Evolutionary conservation across 2,888 invertebrate species (phyloP).

Genomic region (Catocala sponsa): DNA sequence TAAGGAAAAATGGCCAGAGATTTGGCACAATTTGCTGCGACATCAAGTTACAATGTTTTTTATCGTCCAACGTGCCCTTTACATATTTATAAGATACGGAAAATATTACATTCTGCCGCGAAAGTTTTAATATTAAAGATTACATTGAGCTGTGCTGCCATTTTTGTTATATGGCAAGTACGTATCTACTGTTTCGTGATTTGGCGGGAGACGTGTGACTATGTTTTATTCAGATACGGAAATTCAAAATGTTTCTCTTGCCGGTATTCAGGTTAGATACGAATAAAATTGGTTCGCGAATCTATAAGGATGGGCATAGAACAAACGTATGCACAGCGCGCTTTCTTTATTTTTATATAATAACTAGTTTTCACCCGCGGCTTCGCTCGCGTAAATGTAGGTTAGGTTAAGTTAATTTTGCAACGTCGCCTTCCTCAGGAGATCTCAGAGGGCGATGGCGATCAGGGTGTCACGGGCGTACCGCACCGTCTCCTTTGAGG

Average conservation of each 20-base stretch:
- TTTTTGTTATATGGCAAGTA: conserved; percentile 23
- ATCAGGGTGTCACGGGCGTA: too few relatives aligned
- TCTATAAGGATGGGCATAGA: too few relatives aligned
- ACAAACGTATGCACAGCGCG: too few relatives aligned
- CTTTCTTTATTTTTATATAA: too few relatives aligned
- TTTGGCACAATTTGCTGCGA: conserved; percentile 46
- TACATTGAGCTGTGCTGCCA: conserved; percentile 21
- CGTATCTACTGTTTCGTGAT: conserved; percentile 9
- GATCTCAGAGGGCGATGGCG: too few relatives aligned
- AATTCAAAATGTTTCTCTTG: conserved; percentile 13
- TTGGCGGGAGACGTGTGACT: conserved; percentile 7
- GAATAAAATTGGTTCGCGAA: background rate
- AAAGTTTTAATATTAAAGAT: conserved; percentile 47
- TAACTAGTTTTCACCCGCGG: too few relatives aligned
- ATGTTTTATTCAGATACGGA: conserved; percentile 36
- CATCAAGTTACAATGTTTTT: conserved; percentile 48
- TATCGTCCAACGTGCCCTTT: conserved; percentile 45
- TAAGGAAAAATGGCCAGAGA: conserved; percentile 45
- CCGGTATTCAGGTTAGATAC: background rate
- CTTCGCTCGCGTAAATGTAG: too few relatives aligned
- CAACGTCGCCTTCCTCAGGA: too few relatives aligned
- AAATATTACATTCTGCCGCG: conserved; percentile 31
- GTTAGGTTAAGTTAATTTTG: too few relatives aligned
- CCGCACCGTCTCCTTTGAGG: too few relatives aligned
- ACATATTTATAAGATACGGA: conserved; percentile 48